Base-by-base conservation (phyloP, 2,113 vertebrate species). In the Lasiurus cinereus region DNA sequence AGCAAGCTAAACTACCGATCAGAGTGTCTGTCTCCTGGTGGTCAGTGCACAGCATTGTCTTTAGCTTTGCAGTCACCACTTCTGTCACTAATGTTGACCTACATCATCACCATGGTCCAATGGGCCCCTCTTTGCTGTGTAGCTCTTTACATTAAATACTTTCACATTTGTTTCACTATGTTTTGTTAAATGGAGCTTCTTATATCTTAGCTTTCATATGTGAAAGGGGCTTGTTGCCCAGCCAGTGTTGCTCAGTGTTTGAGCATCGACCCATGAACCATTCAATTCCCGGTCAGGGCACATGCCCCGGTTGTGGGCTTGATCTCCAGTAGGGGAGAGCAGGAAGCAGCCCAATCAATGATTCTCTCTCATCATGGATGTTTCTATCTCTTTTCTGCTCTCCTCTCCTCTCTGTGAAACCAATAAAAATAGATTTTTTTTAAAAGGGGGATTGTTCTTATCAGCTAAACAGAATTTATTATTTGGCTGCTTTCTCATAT, bases 171-270 rank as follows among this genome's bases (percentile, higher is more conserved):
- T 46, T 83, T 64, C 24, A 8, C 33, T 39, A 36, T 43, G 13
- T 56, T 73, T 72, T 91, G n/a, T 50, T 92, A 72, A 48, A 29
- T 29, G 21, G 56, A 85, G 24, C 21, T 90, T 90, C 52, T 90
- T 14, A 84, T 73, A 39, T 78, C 46, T 72, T 74, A 48, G 67
- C 2, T 89, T 78, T 88, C 50, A 48, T 36, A 10, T 59, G 22
- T 89, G 77, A 92, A 15, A 24, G 31, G 31, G 50, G 31, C 15
- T 76, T 85, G 22, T 62, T 11, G 56, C 56, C 56, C 56, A 10
- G 22, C 24, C 10, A 62, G 59, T 62, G 59, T 27, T 62, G 22
- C 59, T 62, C 56, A 59, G 10, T 62, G 59, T 62, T 62, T 62
- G 59, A 62, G 22, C 56, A 59, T 59, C 3, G 3, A 24, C 56